Evolutionary conservation across 2,888 invertebrate species (phyloP).

Genomic region (Mantis religiosa): DNA sequence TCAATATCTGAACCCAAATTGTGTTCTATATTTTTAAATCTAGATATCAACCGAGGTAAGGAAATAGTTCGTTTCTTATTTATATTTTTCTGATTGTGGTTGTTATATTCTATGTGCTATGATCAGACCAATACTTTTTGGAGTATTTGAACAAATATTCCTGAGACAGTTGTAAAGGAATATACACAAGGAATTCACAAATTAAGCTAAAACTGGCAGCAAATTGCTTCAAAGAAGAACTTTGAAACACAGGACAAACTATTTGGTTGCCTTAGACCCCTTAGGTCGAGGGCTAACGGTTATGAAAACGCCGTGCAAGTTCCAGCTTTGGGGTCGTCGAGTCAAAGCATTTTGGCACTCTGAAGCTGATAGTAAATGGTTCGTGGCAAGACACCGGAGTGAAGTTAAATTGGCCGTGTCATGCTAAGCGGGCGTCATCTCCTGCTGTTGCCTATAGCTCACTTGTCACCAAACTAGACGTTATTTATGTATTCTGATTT

Average conservation of each 20-base stretch:
- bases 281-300: background rate
- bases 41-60: too few relatives aligned
- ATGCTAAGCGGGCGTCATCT: background rate
- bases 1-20: too few relatives aligned
- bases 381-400: background rate
- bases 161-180: too few relatives aligned
- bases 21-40: too few relatives aligned
- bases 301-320: background rate
- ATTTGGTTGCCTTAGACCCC: background rate
- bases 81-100: too few relatives aligned
- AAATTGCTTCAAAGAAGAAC: too few relatives aligned
- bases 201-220: too few relatives aligned
- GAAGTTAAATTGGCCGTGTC: background rate
- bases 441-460: background rate
- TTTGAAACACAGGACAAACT: background rate
- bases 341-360: background rate
- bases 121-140: too few relatives aligned
- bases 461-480: background rate
- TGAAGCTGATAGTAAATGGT: background rate
- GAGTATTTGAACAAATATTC: too few relatives aligned
- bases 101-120: too few relatives aligned
- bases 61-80: too few relatives aligned
- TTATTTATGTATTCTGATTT: background rate
- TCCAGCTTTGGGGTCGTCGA: background rate
- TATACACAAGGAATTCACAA: too few relatives aligned